These are phyloP conservation scores for Eulithis testata DNA, from an alignment of 2,888 invertebrate species.

Conservation along the genomic window DNA sequence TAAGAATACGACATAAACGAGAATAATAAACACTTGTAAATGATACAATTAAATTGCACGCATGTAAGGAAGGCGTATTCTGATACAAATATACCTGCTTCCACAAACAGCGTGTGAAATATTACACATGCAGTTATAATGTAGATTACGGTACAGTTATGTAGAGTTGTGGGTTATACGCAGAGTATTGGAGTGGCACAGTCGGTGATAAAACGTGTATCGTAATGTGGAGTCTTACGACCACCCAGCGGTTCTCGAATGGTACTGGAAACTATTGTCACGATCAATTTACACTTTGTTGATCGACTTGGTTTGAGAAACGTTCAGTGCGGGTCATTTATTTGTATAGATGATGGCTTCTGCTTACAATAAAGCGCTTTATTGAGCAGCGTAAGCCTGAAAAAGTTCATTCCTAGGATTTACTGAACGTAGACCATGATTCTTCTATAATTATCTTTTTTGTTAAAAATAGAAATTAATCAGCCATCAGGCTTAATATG, in stretches of 20 bases:
- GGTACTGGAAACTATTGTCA: not conserved
- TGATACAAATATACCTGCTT: conserved; percentile 6
- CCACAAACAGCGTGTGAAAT: conserved; percentile 18
- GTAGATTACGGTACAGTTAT: conserved; percentile 22
- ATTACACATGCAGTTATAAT: conserved; percentile 35
- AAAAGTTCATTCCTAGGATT: too few species aligned
- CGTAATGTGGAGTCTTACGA: conserved; percentile 48
- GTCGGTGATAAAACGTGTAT: conserved; percentile 63
- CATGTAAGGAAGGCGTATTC: not conserved
- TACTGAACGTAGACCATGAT: too few species aligned
- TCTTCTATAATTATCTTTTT: not conserved
- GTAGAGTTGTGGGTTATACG: conserved; percentile 31
- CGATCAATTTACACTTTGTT: not conserved
- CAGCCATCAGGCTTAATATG: not conserved
- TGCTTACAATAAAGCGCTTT: too few species aligned
- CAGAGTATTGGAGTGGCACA: conserved; percentile 42
- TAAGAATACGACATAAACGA: too few species aligned
- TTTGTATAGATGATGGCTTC: not conserved
- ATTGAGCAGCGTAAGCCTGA: too few species aligned
- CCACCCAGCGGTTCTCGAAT: conserved; percentile 51
- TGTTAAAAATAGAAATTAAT: not conserved
- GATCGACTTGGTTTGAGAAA: not conserved
- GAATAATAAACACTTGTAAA: too few species aligned
- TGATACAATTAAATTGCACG: too few species aligned
- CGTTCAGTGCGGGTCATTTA: not conserved